Evolutionary conservation across 2,797 vertebrate species (phyloP), one percentile per base, ranked within the genome.

Genomic region (Cottoperca gobio): DNA sequence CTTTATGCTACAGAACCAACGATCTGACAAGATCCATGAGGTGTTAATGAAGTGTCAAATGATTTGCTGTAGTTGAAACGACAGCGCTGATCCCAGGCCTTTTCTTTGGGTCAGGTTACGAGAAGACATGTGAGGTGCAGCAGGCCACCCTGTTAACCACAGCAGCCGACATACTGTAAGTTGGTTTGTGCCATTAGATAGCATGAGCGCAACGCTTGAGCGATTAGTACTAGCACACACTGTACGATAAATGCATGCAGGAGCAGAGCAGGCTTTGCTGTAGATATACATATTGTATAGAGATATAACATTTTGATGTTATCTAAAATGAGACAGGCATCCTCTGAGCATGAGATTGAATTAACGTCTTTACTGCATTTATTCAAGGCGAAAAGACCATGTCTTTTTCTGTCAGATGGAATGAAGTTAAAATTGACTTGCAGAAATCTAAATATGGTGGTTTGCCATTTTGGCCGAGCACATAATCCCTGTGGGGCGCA

Each of bases 401-500:
- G 70, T 83, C 82, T 82, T 86, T 82, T 77, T 86, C 85, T 82
- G 88, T 91, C 84, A 78, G 53, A 85, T 31, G 31, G 63, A 86
- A 91, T 87, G 70, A 84, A 90, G 78, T 70, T 49, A 64, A 84
- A 86, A 77, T 86, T 76, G 71, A 91, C 89, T 88, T 70, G 78
- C 58, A 85, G 58, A 79, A 85, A 87, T 88, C 91, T 88, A 91
- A 93, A 93, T 90, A 90, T 86, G 92, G 90, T 86, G 78, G 85
- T 90, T 91, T 91, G 86, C 89, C 89, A 93, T 93, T 92, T 94
- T 79, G 48, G 28, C 67, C 39, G 33, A 71, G 83, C 64, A 72
- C 70, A 87, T 88, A 88, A 88, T 91, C 82, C 86, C 85, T 72
- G 76, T 65, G 80, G 88, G 82, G 88, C 37, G 33, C 68, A 78